Conservation (phyloP, 2,888 invertebrate species). For the Sthenelais limicola region DNA sequence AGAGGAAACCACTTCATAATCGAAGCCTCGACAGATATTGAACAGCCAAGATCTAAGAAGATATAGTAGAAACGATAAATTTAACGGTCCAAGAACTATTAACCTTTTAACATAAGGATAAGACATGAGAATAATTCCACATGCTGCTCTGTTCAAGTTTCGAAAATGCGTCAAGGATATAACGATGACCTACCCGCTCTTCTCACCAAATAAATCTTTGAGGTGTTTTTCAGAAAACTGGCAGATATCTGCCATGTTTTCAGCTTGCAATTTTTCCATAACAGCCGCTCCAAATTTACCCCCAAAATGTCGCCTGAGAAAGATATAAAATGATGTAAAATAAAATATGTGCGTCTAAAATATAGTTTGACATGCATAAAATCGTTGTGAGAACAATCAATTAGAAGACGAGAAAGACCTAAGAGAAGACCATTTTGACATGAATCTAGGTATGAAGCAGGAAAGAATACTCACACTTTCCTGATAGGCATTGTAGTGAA, state of each 20-base stretch:
- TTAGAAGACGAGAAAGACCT: too few species aligned
- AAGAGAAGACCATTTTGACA: neutral
- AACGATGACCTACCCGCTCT: constrained; percentile 82
- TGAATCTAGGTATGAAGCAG: neutral
- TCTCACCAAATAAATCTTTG: constrained; percentile 84
- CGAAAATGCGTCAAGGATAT: too few species aligned
- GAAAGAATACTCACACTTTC: constrained; percentile 79
- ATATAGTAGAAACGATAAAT: neutral
- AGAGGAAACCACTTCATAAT: constrained; percentile 88
- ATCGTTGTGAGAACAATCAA: too few species aligned
- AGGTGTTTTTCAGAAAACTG: constrained; percentile 82
- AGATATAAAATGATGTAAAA: constrained; percentile 38
- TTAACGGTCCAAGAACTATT: too few species aligned
- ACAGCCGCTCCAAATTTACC: constrained; percentile 93
- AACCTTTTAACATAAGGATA: too few species aligned
- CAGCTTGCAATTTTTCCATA: constrained; percentile 81
- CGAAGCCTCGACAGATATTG: constrained; percentile 88
- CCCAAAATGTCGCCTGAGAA: constrained; percentile 82
- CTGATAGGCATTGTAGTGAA: constrained; percentile 82
- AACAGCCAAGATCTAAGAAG: constrained; percentile 75
- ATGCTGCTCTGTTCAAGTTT: too few species aligned
- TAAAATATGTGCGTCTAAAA: neutral
- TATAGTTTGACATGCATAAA: neutral
- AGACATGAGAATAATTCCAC: too few species aligned
- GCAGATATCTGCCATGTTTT: constrained; percentile 85